phyloP scores from a whole-genome alignment of 2,797 vertebrate genomes.

The Rallus crepitans region DNA sequence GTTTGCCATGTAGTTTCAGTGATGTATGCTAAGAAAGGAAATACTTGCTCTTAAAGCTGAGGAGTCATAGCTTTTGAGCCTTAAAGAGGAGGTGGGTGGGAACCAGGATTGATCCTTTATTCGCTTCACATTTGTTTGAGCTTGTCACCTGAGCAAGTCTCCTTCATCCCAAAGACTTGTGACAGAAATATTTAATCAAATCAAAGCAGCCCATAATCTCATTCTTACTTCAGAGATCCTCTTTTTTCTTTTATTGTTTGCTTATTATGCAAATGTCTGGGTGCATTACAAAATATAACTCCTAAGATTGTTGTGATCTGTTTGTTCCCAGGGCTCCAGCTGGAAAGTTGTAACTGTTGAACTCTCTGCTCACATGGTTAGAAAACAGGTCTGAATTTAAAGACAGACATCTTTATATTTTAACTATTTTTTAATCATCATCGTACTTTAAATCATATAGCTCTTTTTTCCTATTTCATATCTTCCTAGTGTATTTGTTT shows the following conservation, averaged over 20 bases:
- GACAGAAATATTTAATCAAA: background rate
- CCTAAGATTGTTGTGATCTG: background rate
- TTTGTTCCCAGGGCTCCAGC: background rate
- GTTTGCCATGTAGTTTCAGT: background rate
- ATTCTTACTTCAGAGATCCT: background rate
- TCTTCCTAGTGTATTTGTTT: background rate
- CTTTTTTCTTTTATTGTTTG: background rate
- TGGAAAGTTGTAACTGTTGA: background rate
- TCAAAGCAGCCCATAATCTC: background rate
- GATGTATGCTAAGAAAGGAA: background rate
- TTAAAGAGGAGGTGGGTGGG: background rate
- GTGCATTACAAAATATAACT: background rate
- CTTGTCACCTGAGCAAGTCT: background rate
- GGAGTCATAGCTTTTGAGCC: background rate
- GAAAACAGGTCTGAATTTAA: background rate
- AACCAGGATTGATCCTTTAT: background rate
- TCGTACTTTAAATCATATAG: background rate
- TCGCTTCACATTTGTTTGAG: background rate
- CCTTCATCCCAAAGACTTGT: background rate
- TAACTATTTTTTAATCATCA: background rate
- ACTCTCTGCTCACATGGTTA: background rate
- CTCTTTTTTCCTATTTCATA: background rate
- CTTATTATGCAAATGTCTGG: background rate
- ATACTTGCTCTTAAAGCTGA: background rate
- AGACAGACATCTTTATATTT: background rate